Evolutionary conservation across 2,113 vertebrate species (phyloP).

Genomic region (Lanius ludovicianus): DNA sequence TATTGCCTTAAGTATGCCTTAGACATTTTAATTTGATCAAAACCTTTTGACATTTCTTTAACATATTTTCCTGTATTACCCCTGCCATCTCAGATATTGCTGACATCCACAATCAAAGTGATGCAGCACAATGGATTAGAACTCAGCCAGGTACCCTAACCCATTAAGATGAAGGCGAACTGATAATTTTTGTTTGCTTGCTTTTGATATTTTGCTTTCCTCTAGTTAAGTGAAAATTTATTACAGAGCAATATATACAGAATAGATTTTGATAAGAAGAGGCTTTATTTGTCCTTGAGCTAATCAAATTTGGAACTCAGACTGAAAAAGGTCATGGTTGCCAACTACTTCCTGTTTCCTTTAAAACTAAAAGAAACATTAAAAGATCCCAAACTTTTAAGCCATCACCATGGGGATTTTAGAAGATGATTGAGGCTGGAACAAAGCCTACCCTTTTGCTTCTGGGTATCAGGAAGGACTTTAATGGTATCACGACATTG

Average conservation of each 20-base stretch:
- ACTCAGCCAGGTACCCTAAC: neutral
- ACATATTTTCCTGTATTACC: neutral
- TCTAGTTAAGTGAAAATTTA: slow-evolving; percentile 13
- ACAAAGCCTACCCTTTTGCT: slow-evolving; percentile 41
- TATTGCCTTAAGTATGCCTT: neutral
- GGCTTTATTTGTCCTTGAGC: neutral
- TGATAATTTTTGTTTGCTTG: slow-evolving; percentile 1
- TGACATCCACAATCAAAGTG: neutral
- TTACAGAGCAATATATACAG: slow-evolving; percentile 22
- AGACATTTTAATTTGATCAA: slow-evolving; percentile 42
- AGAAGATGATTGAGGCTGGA: slow-evolving; percentile 29
- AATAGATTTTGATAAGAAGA: neutral
- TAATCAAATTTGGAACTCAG: neutral
- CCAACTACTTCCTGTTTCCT: slow-evolving; percentile 52
- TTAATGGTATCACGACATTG: neutral
- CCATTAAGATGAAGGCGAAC: neutral
- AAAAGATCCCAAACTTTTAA: slow-evolving; percentile 47
- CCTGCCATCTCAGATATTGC: neutral
- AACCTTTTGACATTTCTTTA: slow-evolving; percentile 20
- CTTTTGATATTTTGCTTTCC: slow-evolving; percentile 52
- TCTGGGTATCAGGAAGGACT: slow-evolving; percentile 49
- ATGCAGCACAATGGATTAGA: neutral
- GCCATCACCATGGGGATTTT: neutral
- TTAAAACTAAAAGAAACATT: slow-evolving; percentile 40
- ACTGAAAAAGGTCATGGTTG: neutral